phyloP scores from a whole-genome alignment of 2,888 invertebrate species.

The Chrysina gloriosa region DNA sequence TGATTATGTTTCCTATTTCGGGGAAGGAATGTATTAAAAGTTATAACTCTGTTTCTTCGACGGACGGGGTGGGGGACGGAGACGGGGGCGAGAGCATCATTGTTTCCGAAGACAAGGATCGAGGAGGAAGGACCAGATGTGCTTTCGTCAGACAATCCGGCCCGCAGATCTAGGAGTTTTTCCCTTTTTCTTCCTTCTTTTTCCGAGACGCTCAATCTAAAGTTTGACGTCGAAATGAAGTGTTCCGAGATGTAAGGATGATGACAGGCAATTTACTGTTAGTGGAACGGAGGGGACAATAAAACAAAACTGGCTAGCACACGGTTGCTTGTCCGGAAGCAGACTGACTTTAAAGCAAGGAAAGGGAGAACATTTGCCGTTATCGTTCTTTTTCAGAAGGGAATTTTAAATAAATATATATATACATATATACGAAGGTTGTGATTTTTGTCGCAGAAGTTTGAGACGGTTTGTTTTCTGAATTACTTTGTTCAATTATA shows the following conservation, averaged over 20 bases:
- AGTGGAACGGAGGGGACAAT: conserved; percentile 50
- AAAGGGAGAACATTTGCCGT: conserved; percentile 9
- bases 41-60: conserved; percentile 56
- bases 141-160: conserved; percentile 29
- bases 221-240: conserved; percentile 60
- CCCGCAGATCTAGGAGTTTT: conserved; percentile 29
- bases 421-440: no score
- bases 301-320: conserved; percentile 36
- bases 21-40: conserved; percentile 50
- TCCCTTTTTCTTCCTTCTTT: conserved; percentile 36
- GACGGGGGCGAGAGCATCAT: conserved; percentile 47
- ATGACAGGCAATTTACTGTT: conserved; percentile 58
- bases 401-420: no score
- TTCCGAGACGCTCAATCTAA: conserved; percentile 57
- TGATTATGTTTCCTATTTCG: conserved; percentile 49
- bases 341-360: conserved; percentile 4
- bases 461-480: no score
- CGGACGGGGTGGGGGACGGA: conserved; percentile 42
- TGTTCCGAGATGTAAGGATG: conserved; percentile 58
- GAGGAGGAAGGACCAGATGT: conserved; percentile 21
- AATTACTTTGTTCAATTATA: no score
- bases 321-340: conserved; percentile 10
- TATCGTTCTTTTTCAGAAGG: conserved; percentile 14
- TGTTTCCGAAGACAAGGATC: conserved; percentile 45
- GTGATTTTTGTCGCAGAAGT: no score